Evolutionary conservation across 2,797 vertebrate genomes (phyloP), one percentile per base, ranked within the genome.

Genomic region (Leptodactylus fallax): DNA sequence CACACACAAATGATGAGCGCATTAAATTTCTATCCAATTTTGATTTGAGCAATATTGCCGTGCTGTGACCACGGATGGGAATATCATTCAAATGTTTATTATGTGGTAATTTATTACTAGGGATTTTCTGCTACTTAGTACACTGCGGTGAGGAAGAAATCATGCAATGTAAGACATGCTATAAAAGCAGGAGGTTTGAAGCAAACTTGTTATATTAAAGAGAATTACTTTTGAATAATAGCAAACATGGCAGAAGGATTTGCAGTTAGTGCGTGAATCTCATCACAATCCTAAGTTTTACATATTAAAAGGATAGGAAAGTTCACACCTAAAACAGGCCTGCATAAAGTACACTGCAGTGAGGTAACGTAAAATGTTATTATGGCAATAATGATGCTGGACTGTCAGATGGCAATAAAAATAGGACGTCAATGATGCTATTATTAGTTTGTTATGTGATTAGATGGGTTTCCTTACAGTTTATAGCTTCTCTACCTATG

Each of bases 41-140:
- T 55, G 10, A 87, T 79, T 78, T 49, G n/a, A 78, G 27, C 49
- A 69, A 58, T 83, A 69, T 83, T 51, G 49, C 71, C 78, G 49
- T 81, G 49, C 51, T 78, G 49, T 79, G 74, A 65, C 56, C 72
- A n/a, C 10, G n/a, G 71, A 72, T 78, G 60, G 21, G 51, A 69
- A 78, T 87, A 78, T 12, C 36, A 69, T 79, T 83, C 27, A 69
- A 83, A 83, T 69, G 27, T 36, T 49, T 69, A 87, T 83, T 79
- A 79, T 13, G 13, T 45, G 47, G 47, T 85, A 85, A 63, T 85
- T 49, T 53, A 85, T 49, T 13, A 51, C 71, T 53, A 17, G 60
- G 72, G 72, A 17, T 85, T 81, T 72, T 87, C 78, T 72, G 63
- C 78, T 72, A 60, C 27, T 72, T 58, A 23, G 65, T 61, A 81